These are phyloP conservation scores for Spea multiplicata DNA, from an alignment of 2,113 vertebrate species.

Conservation along the genomic window DNA sequence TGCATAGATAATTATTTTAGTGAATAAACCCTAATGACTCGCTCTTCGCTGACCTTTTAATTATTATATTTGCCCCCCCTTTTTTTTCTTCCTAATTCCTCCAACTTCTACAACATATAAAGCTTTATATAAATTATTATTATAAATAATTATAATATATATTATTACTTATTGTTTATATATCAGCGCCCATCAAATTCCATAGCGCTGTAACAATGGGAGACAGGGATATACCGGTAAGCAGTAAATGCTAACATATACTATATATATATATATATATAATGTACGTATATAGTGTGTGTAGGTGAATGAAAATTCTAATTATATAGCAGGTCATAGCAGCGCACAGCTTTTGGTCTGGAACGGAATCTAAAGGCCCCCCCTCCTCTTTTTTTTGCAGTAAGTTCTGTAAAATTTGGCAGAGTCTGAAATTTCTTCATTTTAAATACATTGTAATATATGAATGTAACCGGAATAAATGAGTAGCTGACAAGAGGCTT, in stretches of 20 bases:
- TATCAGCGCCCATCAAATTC: neutral
- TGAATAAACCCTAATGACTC: too few relatives aligned
- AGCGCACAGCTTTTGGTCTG: constrained; percentile 1
- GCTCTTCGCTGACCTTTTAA: neutral
- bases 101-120: neutral
- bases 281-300: neutral
- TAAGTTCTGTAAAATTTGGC: neutral
- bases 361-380: neutral
- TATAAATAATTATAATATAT: too few relatives aligned
- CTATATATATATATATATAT: too few relatives aligned
- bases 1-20: too few relatives aligned
- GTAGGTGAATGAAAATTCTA: neutral
- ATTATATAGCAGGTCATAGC: too few relatives aligned
- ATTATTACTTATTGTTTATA: neutral
- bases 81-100: neutral
- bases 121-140: too few relatives aligned
- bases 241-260: too few relatives aligned
- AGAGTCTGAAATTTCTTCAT: neutral
- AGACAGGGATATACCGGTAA: too few relatives aligned
- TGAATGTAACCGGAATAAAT: neutral
- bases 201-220: neutral
- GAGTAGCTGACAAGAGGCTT: constrained; percentile 1
- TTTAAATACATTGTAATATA: neutral
- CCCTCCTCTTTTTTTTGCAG: neutral
- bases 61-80: neutral